Conservation (phyloP, 2,797 vertebrate genomes). For the Rhinogobio ventralis region DNA sequence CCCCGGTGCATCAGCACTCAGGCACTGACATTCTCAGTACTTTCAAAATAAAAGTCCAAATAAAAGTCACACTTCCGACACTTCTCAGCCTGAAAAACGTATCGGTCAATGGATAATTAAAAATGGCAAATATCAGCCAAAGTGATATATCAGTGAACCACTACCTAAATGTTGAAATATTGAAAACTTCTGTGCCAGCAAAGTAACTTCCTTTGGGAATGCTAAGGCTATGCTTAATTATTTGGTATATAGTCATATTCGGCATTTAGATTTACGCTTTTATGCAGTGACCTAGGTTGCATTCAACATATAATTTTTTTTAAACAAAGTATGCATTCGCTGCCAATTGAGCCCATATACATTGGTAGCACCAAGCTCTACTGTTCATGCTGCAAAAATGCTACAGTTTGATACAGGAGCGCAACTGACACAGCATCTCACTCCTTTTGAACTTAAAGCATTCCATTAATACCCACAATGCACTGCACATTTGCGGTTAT, state of each 20-base stretch:
- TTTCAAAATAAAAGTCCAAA: neutral
- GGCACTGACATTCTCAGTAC: neutral
- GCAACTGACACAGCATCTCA: neutral
- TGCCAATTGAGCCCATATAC: neutral
- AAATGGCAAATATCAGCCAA: neutral
- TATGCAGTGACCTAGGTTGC: neutral
- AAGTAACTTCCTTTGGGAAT: neutral
- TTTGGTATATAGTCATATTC: neutral
- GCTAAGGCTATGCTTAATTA: neutral
- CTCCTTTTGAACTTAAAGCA: neutral
- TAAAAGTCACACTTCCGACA: neutral
- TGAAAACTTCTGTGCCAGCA: neutral
- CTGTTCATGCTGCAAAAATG: neutral
- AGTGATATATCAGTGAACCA: neutral
- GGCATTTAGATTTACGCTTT: neutral
- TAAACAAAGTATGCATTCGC: neutral
- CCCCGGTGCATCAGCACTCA: too few species aligned
- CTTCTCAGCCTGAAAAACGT: neutral
- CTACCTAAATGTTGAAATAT: neutral
- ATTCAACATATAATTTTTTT: neutral
- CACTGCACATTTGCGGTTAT: neutral
- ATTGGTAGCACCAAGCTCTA: neutral
- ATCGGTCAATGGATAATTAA: neutral
- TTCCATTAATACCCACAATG: constrained; percentile 6
- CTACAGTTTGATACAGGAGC: neutral